These are phyloP conservation scores for Callaeas wilsoni DNA, from an alignment of 2,113 vertebrate species.

Conservation along the genomic window DNA sequence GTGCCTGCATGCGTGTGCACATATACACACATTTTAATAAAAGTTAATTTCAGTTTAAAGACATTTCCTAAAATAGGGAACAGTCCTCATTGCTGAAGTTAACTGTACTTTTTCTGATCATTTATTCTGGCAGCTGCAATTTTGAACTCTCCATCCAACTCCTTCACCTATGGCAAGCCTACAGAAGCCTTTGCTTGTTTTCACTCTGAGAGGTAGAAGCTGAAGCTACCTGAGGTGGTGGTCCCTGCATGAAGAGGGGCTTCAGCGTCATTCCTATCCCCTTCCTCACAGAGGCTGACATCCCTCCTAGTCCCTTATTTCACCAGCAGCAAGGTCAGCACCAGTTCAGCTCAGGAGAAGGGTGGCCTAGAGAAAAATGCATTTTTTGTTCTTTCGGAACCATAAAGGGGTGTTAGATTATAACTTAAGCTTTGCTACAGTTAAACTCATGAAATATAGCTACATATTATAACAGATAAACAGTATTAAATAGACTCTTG, in stretches of 20 bases:
- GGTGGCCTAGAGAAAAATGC: not conserved
- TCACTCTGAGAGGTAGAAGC: too few relatives aligned
- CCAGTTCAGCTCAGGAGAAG: not conserved
- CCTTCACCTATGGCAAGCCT: too few relatives aligned
- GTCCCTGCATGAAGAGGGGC: too few relatives aligned
- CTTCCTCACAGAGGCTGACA: too few relatives aligned
- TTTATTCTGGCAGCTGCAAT: not conserved
- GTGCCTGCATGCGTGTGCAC: rapidly evolving
- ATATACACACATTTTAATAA: not conserved
- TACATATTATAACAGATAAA: not conserved
- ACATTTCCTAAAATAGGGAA: not conserved
- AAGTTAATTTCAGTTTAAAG: not conserved
- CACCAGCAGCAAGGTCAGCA: too few relatives aligned
- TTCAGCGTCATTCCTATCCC: too few relatives aligned
- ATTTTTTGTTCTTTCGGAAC: not conserved
- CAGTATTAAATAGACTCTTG: not conserved
- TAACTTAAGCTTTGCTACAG: not conserved
- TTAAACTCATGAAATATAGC: not conserved
- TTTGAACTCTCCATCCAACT: not conserved
- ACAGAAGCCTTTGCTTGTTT: too few relatives aligned
- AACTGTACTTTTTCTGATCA: not conserved
- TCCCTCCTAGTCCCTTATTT: too few relatives aligned
- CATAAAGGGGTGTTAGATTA: not conserved
- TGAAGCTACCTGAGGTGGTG: too few relatives aligned
- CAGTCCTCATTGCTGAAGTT: not conserved